phyloP scores from a whole-genome alignment of 2,113 vertebrate genomes.

The Melanerpes formicivorus region DNA sequence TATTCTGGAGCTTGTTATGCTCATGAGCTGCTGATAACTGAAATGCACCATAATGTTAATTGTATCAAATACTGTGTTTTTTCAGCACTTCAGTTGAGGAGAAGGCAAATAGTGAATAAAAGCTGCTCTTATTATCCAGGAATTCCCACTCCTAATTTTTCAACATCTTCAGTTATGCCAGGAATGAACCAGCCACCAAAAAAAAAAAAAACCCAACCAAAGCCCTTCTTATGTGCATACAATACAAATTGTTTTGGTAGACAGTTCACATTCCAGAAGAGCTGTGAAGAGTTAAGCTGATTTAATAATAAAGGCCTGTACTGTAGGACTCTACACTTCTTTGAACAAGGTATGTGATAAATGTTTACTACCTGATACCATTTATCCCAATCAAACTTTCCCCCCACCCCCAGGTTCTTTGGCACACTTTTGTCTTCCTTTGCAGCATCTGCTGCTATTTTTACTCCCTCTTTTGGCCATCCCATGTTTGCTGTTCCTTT shows the following conservation, averaged over 20 bases:
- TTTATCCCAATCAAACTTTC: background rate
- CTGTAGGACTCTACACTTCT: background rate
- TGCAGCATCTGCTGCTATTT: background rate
- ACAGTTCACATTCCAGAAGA: background rate
- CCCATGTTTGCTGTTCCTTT: background rate
- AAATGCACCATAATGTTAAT: background rate
- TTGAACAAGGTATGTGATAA: background rate
- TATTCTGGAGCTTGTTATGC: background rate
- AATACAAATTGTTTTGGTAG: slow-evolving; percentile 2
- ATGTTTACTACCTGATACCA: background rate
- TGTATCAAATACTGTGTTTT: slow-evolving; percentile 16
- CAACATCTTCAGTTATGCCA: slow-evolving; percentile 4
- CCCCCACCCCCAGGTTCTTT: background rate
- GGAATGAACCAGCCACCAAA: background rate
- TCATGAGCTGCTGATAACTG: slow-evolving; percentile 4
- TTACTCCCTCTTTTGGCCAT: background rate
- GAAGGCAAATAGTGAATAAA: background rate
- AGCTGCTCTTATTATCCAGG: background rate
- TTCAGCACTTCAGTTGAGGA: slow-evolving; percentile 20
- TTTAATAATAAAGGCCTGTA: background rate
- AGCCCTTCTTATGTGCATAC: background rate
- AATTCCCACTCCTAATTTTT: slow-evolving; percentile 20
- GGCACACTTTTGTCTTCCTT: background rate
- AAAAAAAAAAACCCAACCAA: background rate
- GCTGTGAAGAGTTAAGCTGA: background rate